Conservation (phyloP, 2,797 vertebrate genomes). For the Intellagama lesueurii region DNA sequence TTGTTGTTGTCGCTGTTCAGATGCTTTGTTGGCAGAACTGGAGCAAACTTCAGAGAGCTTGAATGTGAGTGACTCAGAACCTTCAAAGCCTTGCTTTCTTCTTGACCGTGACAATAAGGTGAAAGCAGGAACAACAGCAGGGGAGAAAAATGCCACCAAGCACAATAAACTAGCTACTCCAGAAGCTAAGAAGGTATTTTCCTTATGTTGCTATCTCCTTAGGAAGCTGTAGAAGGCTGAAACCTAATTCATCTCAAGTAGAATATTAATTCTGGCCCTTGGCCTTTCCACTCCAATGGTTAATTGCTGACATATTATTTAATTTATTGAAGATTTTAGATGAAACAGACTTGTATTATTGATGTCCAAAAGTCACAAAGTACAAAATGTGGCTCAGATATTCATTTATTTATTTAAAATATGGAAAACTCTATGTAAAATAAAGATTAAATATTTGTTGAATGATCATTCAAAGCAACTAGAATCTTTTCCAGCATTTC, state of each 20-base stretch:
- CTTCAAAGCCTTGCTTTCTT: not conserved
- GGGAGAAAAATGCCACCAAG: not conserved
- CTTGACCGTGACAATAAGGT: conserved; percentile 32
- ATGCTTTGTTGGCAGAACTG: conserved; percentile 77
- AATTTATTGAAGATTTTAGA: not conserved
- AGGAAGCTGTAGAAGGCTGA: not conserved
- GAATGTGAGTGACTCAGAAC: conserved; percentile 45
- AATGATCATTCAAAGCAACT: not conserved
- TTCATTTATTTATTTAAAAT: not conserved
- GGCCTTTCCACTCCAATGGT: not conserved
- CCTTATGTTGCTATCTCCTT: not conserved
- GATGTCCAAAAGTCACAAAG: not conserved
- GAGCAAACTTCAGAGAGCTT: conserved; percentile 62
- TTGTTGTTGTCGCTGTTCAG: conserved; percentile 50
- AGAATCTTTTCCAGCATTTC: not conserved
- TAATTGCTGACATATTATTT: not conserved
- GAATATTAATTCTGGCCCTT: not conserved
- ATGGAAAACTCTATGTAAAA: not conserved
- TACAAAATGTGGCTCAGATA: not conserved
- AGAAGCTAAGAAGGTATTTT: not conserved
- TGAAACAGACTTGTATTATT: not conserved
- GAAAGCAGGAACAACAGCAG: not conserved
- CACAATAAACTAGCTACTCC: accelerated
- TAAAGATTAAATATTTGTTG: not conserved
- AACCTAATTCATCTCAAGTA: not conserved